Base-by-base conservation (phyloP, 2,888 invertebrate genomes). In the Thera britannica region DNA sequence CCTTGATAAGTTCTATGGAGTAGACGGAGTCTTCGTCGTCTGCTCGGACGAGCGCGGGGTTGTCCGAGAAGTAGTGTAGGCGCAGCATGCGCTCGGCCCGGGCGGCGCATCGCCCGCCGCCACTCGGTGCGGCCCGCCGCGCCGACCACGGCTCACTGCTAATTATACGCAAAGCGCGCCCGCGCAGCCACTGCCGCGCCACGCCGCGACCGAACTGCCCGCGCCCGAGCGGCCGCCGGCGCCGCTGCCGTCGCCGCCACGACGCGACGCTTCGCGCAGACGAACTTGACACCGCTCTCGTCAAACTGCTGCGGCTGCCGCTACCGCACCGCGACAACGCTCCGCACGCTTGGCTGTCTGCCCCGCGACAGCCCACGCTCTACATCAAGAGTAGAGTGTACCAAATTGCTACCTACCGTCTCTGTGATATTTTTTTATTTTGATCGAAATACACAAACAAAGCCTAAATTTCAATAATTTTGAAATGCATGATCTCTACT, bases 1-100 rank as follows among this genome's bases (percentile, higher is more conserved):
- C 97, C 94, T 97, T 97, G 93, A 97, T 97, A 88, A 97, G 96
- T 87, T 97, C 97, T 88, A 96, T 94, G 76, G 97, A 96, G 92
- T 97, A 97, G 81, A 97, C 96, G 76, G 95, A 91, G 76, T 93
- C 93, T 81, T 95, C 93, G 82, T 89, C 94, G 85, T 94, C 93
- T 93, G 94, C 89, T 91, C 92, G 89, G 95, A 95, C 87, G 95
- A 97, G 94, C 88, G 95, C 94, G 88, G 96, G 96, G 92, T 96
- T 95, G 94, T 97, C 96, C 86, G 97, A 97, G 90, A 96, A 97
- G 89, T 96, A 97, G 89, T 97, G 97, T 94, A 97, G 94, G 89
- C 96, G 96, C 95, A 97, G 95, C 97, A 97, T 97, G 90, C 93
- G 90, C 94, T 93, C 83, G 82, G 80, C 83, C 83, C 93, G 91